A percentile compares a stretch with the other conserved stretches of the same genome.
phyloP scores from a whole-genome alignment of 2,888 invertebrate species.

The Drosophila nr. perissopoda region DNA sequence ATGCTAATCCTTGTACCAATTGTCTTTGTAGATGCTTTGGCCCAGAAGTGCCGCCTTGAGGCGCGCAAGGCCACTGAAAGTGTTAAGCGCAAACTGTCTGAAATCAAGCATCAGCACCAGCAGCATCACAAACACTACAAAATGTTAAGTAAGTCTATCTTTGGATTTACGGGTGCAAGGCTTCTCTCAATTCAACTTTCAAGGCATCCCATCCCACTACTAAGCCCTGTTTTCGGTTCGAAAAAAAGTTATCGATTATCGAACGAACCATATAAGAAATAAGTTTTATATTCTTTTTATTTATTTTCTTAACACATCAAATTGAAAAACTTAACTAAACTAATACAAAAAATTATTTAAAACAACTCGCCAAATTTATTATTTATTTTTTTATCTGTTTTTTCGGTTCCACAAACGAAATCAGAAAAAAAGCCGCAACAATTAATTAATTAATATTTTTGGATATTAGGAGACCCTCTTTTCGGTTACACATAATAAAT shows the following conservation, averaged over 20 bases:
- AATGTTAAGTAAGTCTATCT: constrained; percentile 58
- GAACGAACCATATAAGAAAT: background rate
- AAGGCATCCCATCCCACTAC: background rate
- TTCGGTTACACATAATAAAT: background rate
- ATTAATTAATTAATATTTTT: background rate
- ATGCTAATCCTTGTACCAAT: constrained; percentile 26
- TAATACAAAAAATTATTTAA: too few relatives aligned
- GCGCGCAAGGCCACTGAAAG: constrained; percentile 55
- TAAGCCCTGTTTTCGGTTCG: background rate
- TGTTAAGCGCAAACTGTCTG: constrained; percentile 58
- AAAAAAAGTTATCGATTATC: background rate
- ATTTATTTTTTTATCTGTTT: too few relatives aligned
- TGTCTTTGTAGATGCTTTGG: constrained; percentile 66
- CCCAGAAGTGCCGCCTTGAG: constrained; percentile 50
- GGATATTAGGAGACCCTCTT: too few relatives aligned
- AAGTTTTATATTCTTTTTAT: background rate
- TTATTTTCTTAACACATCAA: background rate
- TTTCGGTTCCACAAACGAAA: background rate
- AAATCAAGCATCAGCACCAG: constrained; percentile 38
- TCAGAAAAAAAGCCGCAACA: background rate
- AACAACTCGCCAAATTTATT: too few relatives aligned
- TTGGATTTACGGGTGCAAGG: constrained; percentile 53
- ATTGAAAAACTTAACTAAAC: background rate
- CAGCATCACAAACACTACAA: constrained; percentile 56
- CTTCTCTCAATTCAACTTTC: constrained; percentile 9